These are phyloP conservation scores for Ophion ellenae DNA, from an alignment of 2,888 invertebrate species.

Conservation along the genomic window DNA sequence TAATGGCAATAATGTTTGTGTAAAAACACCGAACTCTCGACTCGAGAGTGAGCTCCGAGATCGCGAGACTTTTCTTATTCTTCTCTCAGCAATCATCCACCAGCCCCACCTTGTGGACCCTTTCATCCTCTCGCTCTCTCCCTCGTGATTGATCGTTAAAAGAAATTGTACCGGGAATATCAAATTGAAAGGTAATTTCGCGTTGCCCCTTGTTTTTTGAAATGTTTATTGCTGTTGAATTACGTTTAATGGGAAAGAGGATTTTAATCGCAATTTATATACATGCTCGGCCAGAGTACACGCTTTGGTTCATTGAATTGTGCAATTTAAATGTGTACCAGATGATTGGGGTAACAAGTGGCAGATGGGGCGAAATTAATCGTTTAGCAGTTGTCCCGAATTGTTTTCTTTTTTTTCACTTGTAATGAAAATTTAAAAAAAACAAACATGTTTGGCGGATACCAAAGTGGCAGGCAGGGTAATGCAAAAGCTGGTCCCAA, in stretches of 20 bases:
- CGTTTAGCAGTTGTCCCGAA: not conserved
- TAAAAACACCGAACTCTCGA: constrained; percentile 20
- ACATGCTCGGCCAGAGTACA: not conserved
- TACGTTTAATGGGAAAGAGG: constrained; percentile 18
- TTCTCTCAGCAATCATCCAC: constrained; percentile 55
- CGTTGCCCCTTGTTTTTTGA: constrained; percentile 3
- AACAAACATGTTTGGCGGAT: too few relatives aligned
- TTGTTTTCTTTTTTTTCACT: not conserved
- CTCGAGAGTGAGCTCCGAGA: not conserved
- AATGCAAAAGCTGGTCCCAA: too few relatives aligned
- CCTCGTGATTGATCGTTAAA: constrained; percentile 47
- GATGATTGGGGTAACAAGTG: not conserved
- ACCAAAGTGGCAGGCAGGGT: too few relatives aligned
- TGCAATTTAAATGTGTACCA: not conserved
- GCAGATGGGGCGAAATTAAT: not conserved
- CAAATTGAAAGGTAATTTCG: constrained; percentile 46
- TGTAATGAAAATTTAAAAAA: too few relatives aligned
- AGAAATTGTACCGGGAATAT: constrained; percentile 34
- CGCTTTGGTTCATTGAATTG: constrained; percentile 14
- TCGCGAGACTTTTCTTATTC: constrained; percentile 35
- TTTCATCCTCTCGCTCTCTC: not conserved
- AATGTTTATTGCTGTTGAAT: constrained; percentile 22
- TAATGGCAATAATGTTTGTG: not conserved
- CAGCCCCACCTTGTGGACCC: constrained; percentile 8
- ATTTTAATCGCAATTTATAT: constrained; percentile 5